Percentiles rank a stretch among this genome's conserved stretches.
Conservation (phyloP, 2,888 invertebrate genomes). For the Plebejus anna region DNA sequence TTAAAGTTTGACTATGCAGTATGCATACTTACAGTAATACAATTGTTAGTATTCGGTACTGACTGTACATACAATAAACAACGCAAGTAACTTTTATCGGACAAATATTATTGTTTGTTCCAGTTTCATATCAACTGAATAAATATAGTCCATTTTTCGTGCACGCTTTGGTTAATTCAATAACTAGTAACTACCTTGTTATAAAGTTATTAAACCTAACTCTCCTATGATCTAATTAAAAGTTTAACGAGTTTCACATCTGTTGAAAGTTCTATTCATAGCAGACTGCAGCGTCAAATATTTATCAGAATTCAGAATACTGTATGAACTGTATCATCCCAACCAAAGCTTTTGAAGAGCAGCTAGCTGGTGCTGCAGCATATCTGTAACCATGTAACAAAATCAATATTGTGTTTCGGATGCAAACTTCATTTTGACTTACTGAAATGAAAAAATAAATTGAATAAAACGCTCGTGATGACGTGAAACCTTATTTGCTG, state of each 20-base stretch:
- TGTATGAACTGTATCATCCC: neutral
- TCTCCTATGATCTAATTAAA: conserved; percentile 8
- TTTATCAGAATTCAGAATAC: conserved; percentile 8
- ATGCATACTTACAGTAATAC: too few species aligned
- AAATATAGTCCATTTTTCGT: neutral
- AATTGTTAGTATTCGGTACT: too few species aligned
- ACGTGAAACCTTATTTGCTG: neutral
- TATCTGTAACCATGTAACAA: neutral
- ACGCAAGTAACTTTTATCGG: neutral
- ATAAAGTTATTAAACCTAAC: neutral
- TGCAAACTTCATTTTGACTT: neutral
- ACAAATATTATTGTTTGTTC: neutral
- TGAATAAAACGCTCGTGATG: neutral
- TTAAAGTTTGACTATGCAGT: neutral
- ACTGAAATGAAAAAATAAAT: neutral
- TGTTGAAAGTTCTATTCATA: conserved; percentile 20
- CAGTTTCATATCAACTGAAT: neutral
- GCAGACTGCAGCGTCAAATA: conserved; percentile 9
- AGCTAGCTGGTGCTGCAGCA: neutral
- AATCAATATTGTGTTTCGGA: neutral
- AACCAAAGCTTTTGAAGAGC: neutral
- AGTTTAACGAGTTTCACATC: conserved; percentile 26
- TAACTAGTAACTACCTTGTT: neutral
- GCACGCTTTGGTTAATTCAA: neutral
- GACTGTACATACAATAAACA: too few species aligned